These are phyloP conservation scores for Chaenodraco wilsoni DNA, from an alignment of 2,797 vertebrate genomes.

Conservation along the genomic window DNA sequence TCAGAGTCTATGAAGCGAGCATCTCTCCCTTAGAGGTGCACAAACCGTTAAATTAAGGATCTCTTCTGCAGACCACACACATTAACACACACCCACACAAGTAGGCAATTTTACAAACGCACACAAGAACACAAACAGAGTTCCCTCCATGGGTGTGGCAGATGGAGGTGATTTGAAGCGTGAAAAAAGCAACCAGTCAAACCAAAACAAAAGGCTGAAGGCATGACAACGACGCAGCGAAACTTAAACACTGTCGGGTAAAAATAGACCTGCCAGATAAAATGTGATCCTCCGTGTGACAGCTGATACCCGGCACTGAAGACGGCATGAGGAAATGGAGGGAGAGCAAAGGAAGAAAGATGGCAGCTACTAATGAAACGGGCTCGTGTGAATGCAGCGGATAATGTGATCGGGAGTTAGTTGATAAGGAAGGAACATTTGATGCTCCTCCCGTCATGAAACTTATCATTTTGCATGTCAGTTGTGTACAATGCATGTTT, in stretches of 20 bases:
- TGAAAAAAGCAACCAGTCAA: conserved; percentile 39
- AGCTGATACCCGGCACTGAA: conserved; percentile 14
- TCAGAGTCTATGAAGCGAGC: conserved; percentile 55
- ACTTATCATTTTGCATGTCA: too few relatives aligned
- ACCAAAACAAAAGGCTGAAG: conserved; percentile 66
- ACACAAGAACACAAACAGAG: too few relatives aligned
- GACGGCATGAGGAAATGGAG: not conserved
- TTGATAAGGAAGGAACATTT: too few relatives aligned
- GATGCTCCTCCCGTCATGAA: too few relatives aligned
- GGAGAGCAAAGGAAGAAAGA: not conserved
- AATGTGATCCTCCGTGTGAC: conserved; percentile 32
- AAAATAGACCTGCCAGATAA: conserved; percentile 70
- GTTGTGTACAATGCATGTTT: too few relatives aligned
- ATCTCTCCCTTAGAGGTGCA: conserved; percentile 31
- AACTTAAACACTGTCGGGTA: conserved; percentile 66
- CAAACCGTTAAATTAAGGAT: not conserved
- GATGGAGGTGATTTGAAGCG: not conserved
- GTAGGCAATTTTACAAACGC: too few relatives aligned
- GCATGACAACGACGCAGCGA: conserved; percentile 55
- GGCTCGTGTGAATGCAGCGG: too few relatives aligned
- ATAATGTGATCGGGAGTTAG: too few relatives aligned
- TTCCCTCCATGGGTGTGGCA: conserved; percentile 34
- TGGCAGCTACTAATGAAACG: too few relatives aligned
- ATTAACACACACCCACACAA: too few relatives aligned
- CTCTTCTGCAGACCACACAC: conserved; percentile 31